Conservation (phyloP, 2,888 invertebrate genomes). For the Trichogramma evanescens region DNA sequence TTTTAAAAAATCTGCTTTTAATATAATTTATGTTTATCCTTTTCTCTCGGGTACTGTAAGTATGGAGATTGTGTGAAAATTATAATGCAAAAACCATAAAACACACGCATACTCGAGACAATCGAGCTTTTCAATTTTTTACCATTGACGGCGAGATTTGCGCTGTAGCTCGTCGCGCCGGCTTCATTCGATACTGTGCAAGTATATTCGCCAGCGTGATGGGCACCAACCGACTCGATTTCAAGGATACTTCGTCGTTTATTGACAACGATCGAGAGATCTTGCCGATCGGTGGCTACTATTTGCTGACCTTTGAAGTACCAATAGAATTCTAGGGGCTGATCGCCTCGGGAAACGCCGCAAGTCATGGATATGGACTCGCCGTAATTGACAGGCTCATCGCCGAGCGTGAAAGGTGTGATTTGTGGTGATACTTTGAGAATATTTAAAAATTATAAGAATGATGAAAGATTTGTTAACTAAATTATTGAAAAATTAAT, state of each 20-base stretch:
- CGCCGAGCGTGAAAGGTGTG: constrained; percentile 63
- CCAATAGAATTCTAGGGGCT: constrained; percentile 68
- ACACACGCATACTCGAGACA: no score
- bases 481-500: background rate
- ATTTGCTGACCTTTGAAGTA: constrained; percentile 60
- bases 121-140: constrained; percentile 11
- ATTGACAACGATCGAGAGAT: constrained; percentile 48
- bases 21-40: no score
- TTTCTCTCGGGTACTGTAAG: no score
- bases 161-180: constrained; percentile 61
- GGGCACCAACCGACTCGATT: constrained; percentile 62
- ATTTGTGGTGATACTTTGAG: constrained; percentile 65
- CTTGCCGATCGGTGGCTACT: constrained; percentile 35
- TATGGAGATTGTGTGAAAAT: no score
- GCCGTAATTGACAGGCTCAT: constrained; percentile 61
- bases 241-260: constrained; percentile 57
- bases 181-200: constrained; percentile 69
- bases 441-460: constrained; percentile 41
- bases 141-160: constrained; percentile 70
- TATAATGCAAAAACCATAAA: no score
- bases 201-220: constrained; percentile 69
- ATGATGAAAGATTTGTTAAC: background rate
- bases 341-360: constrained; percentile 66
- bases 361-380: constrained; percentile 64
- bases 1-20: background rate